Base-by-base conservation (phyloP, 2,113 vertebrate species). In the Gymnarchus niloticus region DNA sequence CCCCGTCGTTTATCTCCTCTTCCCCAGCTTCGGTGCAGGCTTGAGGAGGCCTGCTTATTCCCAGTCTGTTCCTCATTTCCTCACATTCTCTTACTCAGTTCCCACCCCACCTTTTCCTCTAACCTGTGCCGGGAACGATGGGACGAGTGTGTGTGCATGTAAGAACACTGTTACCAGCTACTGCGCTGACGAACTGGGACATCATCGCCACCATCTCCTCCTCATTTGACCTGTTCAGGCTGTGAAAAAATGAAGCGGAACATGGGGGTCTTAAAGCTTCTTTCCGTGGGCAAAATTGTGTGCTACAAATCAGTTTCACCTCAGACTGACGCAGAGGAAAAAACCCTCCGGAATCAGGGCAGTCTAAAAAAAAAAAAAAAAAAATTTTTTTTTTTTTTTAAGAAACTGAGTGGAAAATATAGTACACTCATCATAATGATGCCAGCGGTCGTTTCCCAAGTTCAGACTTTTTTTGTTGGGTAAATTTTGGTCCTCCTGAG, bases 1-100 rank as follows among this genome's bases (percentile, higher is more conserved):
- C 0, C 37, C 28, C 48, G 25, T 14, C 1, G 10, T 85, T 52
- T 86, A 59, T 76, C 12, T 86, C 6, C 33, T 69, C 3, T 44
- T 46, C 4, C 21, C 21, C 41, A 28, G 17, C 17, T 77, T 41
- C 17, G 1, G 73, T 21, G 3, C 37, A 12, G 73, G 33, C 73
- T 19, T 82, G 51, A 49, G 78, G 10, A 25, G 95, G 94, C 89
- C 95, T 95, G 90, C 94, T 91, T 88, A 93, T 94, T 2, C 87
- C 89, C 0, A 94, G 95, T 93, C 95, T 0, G 93, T 94, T 80
- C 95, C 94, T 3, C 4, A 84, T 48, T 83, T 76, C 76, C 83
- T 59, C 69, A 80, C 73, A 61, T 77, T 84, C 69, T 83, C 6
- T 10, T 21, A 17, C 25, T 77, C 19, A 52, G 12, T 33, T 28